Percentiles rank a stretch among this genome's conserved stretches.
Conservation (phyloP, 2,797 vertebrate genomes). For the Etheostoma nigrum region DNA sequence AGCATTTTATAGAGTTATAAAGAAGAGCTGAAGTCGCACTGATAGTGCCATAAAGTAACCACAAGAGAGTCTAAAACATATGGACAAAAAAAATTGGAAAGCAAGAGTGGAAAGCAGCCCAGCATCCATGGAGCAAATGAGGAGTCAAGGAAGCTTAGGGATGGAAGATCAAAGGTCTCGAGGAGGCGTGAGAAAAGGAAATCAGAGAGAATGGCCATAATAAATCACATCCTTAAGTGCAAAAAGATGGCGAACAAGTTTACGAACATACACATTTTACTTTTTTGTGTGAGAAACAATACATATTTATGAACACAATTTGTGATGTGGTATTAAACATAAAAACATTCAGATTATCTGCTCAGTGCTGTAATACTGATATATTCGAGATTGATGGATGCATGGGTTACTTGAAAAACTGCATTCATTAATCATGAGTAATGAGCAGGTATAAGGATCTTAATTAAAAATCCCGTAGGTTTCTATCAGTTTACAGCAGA, state of each 20-base stretch:
- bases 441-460: background rate
- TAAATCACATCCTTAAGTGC: background rate
- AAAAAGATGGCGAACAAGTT: conserved; percentile 15
- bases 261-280: conserved; percentile 62
- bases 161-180: conserved; percentile 21
- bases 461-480: background rate
- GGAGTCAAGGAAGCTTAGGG: conserved; percentile 6
- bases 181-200: conserved; percentile 6
- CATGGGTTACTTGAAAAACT: background rate
- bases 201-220: background rate
- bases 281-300: conserved; percentile 53
- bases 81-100: background rate
- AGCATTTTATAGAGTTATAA: conserved; percentile 5
- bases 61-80: background rate
- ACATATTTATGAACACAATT: conserved; percentile 62
- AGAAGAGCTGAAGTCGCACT: background rate
- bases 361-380: background rate
- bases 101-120: background rate
- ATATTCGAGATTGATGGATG: background rate
- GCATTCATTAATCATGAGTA: background rate
- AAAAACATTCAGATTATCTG: conserved; percentile 23
- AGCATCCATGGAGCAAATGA: background rate
- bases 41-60: background rate
- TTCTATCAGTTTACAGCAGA: background rate
- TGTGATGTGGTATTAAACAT: conserved; percentile 43